phyloP scores from a whole-genome alignment of 2,797 vertebrate species.

The Tamandua tetradactyla region DNA sequence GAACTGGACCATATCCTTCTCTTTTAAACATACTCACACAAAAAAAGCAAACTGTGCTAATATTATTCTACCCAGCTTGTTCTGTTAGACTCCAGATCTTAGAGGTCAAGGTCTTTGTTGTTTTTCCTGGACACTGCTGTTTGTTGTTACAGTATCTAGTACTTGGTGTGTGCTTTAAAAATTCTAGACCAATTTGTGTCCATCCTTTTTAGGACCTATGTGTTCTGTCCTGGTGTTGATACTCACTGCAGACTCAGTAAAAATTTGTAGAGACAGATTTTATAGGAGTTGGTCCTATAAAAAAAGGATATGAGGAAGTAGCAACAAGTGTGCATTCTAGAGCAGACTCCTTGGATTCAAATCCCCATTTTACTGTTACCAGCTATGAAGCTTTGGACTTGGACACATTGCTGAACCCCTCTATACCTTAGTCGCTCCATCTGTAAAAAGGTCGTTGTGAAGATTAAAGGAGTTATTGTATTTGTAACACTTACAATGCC shows the following conservation, averaged over 20 bases:
- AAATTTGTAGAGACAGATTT: background rate
- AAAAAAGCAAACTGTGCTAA: background rate
- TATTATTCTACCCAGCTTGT: background rate
- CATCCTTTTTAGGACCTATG: background rate
- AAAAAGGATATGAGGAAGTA: background rate
- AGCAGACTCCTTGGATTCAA: background rate
- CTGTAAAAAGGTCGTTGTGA: background rate
- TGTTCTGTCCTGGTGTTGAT: background rate
- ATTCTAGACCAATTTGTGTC: background rate
- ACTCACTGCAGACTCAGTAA: background rate
- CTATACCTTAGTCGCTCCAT: background rate
- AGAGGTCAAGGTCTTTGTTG: background rate
- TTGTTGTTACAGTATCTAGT: background rate
- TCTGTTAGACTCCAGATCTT: background rate
- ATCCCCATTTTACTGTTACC: background rate
- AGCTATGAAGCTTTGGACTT: background rate
- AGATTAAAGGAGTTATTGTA: background rate
- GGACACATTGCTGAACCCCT: background rate
- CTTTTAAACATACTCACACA: conserved; percentile 9
- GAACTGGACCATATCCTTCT: background rate
- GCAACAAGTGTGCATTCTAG: background rate
- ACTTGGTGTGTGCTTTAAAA: conserved; percentile 21
- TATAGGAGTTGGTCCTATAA: background rate
- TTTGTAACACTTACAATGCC: background rate
- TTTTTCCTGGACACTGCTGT: background rate